These are phyloP conservation scores for Oligia fasciuncula DNA, from an alignment of 2,888 invertebrate genomes.

Conservation along the genomic window DNA sequence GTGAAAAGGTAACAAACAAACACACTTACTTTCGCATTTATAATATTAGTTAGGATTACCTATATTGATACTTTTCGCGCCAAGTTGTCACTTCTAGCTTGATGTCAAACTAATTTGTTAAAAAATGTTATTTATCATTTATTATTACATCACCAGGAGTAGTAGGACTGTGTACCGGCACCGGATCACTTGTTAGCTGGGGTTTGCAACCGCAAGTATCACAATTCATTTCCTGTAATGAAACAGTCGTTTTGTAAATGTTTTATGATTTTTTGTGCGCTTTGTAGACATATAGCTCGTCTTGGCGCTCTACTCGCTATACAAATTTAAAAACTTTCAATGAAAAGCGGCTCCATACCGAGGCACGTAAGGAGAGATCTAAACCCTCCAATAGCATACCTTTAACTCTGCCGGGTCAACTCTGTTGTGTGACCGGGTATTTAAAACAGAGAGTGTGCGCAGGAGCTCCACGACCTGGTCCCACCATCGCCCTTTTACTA, in stretches of 20 bases:
- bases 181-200: neutral
- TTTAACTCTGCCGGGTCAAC: neutral
- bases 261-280: too few species aligned
- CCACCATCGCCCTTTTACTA: too few species aligned
- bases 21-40: too few species aligned
- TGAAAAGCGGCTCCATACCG: neutral
- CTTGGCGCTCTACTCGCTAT: neutral
- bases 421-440: neutral
- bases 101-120: neutral
- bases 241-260: neutral
- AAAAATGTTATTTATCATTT: neutral
- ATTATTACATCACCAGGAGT: neutral
- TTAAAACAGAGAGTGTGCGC: neutral
- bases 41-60: too few species aligned
- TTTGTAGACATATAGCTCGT: neutral
- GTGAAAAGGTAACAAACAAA: too few species aligned
- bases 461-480: too few species aligned
- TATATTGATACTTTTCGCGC: too few species aligned
- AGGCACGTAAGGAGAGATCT: neutral
- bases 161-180: neutral
- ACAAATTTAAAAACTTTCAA: neutral
- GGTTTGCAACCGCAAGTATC: neutral
- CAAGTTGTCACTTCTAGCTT: neutral
- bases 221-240: neutral
- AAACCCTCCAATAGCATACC: neutral